These are phyloP conservation scores for Lochmaea capreae DNA, from an alignment of 2,888 invertebrate species.

Conservation along the genomic window DNA sequence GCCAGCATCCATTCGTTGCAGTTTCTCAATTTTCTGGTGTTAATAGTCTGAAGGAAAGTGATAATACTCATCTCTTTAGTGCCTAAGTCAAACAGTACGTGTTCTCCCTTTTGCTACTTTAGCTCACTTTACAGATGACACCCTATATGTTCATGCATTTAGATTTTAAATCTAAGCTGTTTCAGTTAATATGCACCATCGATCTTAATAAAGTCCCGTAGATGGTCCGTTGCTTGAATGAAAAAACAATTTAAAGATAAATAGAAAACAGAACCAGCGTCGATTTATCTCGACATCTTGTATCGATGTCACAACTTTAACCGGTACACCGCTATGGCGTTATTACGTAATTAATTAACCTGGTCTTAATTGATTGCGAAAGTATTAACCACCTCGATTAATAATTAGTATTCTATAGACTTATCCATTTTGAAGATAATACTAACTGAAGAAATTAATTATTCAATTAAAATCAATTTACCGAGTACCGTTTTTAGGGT, in stretches of 20 bases:
- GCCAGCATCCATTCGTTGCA: too few species aligned
- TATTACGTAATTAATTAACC: conserved; percentile 19
- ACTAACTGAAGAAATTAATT: not conserved
- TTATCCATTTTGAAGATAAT: not conserved
- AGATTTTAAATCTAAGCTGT: not conserved
- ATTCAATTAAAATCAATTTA: not conserved
- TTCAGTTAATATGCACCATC: not conserved
- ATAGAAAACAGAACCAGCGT: not conserved
- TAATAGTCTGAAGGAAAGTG: too few species aligned
- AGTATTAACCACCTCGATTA: not conserved
- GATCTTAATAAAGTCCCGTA: not conserved
- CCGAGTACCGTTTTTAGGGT: not conserved
- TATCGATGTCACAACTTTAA: conserved; percentile 15
- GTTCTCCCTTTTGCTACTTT: not conserved
- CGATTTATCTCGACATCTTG: not conserved
- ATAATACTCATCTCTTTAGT: too few species aligned
- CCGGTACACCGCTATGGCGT: not conserved
- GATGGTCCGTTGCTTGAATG: not conserved
- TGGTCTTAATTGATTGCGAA: conserved; percentile 16
- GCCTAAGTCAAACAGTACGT: too few species aligned
- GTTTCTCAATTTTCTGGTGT: too few species aligned
- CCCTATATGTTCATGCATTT: not conserved
- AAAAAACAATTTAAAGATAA: not conserved
- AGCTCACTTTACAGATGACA: not conserved
- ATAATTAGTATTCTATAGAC: conserved; percentile 10